Conservation (phyloP, 2,888 invertebrate species). For the Busseola fusca region DNA sequence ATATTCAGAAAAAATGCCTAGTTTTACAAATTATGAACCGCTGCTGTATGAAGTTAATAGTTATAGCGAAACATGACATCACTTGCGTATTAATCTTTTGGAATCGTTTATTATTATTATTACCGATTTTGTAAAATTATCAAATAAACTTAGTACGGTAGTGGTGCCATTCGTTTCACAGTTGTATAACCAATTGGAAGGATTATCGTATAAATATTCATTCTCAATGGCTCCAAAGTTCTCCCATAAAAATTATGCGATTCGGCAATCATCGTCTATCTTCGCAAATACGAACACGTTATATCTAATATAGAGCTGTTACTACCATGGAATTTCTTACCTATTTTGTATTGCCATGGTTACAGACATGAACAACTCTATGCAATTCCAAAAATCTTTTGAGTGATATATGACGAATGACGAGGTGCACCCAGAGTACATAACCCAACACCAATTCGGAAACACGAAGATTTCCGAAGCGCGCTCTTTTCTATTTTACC, state of each 20-base stretch:
- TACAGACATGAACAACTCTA: too few species aligned
- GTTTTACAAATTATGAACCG: neutral
- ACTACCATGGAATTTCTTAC: neutral
- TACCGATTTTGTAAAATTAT: neutral
- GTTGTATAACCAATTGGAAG: neutral
- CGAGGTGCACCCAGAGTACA: neutral
- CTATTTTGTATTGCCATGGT: neutral
- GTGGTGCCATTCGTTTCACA: slow-evolving; percentile 1
- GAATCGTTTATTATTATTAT: neutral
- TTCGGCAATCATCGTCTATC: neutral
- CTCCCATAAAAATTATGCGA: neutral
- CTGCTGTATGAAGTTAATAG: slow-evolving; percentile 1
- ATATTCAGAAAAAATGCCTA: neutral
- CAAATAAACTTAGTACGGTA: neutral
- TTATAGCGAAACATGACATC: slow-evolving; percentile 2
- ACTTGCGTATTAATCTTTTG: neutral
- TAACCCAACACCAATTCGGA: neutral
- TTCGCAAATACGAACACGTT: neutral
- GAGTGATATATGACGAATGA: neutral
- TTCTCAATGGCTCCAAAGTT: neutral
- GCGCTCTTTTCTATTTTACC: neutral
- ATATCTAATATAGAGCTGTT: neutral
- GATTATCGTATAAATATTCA: slow-evolving; percentile 5
- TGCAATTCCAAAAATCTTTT: neutral
- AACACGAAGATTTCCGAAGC: neutral